Evolutionary conservation across 2,888 invertebrate species (phyloP), one percentile per base, ranked within the genome.

Genomic region (Mythimna lalbum): DNA sequence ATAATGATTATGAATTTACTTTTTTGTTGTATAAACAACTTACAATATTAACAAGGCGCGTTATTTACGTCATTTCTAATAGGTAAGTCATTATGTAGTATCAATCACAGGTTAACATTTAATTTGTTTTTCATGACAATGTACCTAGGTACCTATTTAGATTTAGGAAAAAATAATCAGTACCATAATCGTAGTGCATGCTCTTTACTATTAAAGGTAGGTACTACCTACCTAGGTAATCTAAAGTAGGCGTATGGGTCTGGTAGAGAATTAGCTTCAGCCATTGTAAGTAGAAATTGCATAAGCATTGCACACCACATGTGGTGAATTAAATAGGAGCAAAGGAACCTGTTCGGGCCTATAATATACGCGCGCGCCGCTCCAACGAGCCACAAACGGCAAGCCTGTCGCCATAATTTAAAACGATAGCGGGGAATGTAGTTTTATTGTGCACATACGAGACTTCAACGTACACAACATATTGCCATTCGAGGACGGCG

Each of bases 271-370:
- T 90, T 90, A 87, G 88, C 87, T 85, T 87, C 85, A 88, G 84
- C 84, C 88, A 91, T 93, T 94, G 93, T 93, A 88, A 90, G 91
- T 84, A 91, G 85, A 92, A 94, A 93, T 95, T 94, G 92, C 93
- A 92, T 94, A 94, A 94, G 92, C 85, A 88, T 91, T 92, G 92
- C 89, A 92, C 88, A 91, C 91, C 88, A 90, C 93, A 93, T 94
- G 92, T 92, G 90, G 91, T 89, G 91, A 93, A 93, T 93, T 92
- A 93, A 94, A 94, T 94, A 93, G 93, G 91, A 93, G 93, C 90
- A 93, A 92, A 90, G 90, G 90, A 95, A 94, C 94, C 93, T 94
- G 94, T 95, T 94, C 88, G 78, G 85, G 86, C 86, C 90, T 91
- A 92, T 92, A 92, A 90, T 87, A 90, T 90, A 90, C 89, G 89